These are phyloP conservation scores for Parascotia fuliginaria DNA, from an alignment of 2,888 invertebrate genomes.

Conservation along the genomic window DNA sequence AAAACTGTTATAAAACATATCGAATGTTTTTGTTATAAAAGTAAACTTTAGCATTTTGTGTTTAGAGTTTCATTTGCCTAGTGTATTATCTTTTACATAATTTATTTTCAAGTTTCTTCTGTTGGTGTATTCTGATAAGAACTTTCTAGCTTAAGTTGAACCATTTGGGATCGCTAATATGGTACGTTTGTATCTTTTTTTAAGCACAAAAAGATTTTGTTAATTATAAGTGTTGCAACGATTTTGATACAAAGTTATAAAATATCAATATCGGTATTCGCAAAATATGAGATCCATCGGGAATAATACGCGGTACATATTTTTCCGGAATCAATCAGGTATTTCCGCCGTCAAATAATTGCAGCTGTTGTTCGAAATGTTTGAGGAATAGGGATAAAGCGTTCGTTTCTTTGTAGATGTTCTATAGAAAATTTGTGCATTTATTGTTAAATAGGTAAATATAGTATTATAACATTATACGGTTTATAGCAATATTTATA, in stretches of 20 bases:
- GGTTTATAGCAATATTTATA: too few relatives aligned
- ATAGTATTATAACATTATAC: too few relatives aligned
- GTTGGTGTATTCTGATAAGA: too few relatives aligned
- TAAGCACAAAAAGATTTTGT: too few relatives aligned
- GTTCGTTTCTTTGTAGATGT: neutral
- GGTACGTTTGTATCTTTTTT: too few relatives aligned
- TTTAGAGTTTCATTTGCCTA: neutral
- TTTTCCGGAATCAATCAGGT: slow-evolving; percentile 9
- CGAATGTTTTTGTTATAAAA: slow-evolving; percentile 22
- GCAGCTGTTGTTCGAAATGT: neutral
- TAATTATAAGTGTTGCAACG: slow-evolving; percentile 5
- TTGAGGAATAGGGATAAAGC: neutral
- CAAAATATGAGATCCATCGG: slow-evolving; percentile 19
- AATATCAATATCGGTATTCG: slow-evolving; percentile 13
- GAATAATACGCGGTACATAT: slow-evolving; percentile 17
- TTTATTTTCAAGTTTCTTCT: too few relatives aligned
- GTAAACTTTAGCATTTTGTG: slow-evolving; percentile 9
- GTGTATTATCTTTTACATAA: neutral
- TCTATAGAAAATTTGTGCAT: too few relatives aligned
- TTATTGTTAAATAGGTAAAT: too few relatives aligned
- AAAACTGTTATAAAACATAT: slow-evolving; percentile 23
- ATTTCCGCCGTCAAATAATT: neutral
- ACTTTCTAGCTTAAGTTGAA: too few relatives aligned
- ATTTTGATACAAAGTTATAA: slow-evolving; percentile 10
- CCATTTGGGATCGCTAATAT: too few relatives aligned